Evolutionary conservation across 1,140 invertebrate species (phyloP).

Genomic region (Neotoxoptera formosana): DNA sequence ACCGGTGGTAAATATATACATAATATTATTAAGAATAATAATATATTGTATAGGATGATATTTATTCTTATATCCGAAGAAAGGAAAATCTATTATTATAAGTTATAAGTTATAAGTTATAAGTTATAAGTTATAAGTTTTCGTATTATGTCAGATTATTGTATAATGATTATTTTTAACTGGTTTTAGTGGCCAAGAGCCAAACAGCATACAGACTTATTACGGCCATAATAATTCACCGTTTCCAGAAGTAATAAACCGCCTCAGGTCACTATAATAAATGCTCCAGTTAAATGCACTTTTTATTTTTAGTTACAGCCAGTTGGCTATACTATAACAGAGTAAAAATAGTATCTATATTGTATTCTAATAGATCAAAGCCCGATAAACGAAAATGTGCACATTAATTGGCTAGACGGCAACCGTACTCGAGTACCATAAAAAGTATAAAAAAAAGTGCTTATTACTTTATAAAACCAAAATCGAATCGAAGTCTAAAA

Average conservation of each 20-base stretch:
- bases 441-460: neutral
- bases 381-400: neutral
- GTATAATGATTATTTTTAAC: slow-evolving; percentile 17
- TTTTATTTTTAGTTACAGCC: slow-evolving; percentile 47
- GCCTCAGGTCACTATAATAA: neutral
- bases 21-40: neutral
- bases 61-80: neutral
- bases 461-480: neutral
- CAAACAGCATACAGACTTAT: neutral
- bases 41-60: neutral
- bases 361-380: neutral
- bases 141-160: neutral
- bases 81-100: slow-evolving; percentile 3
- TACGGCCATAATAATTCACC: slow-evolving; percentile 8
- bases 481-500: no score
- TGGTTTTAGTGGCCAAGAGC: neutral
- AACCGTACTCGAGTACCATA: neutral
- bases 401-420: neutral
- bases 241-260: slow-evolving; percentile 36
- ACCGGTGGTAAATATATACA: neutral
- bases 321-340: neutral
- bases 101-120: no score
- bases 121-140: neutral
- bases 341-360: slow-evolving; percentile 34
- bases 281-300: slow-evolving; percentile 39